A percentile compares a stretch with the other conserved stretches of the same genome.
Evolutionary conservation across 1,140 invertebrate genomes (phyloP).

Genomic region (Dinoponera quadriceps): DNA sequence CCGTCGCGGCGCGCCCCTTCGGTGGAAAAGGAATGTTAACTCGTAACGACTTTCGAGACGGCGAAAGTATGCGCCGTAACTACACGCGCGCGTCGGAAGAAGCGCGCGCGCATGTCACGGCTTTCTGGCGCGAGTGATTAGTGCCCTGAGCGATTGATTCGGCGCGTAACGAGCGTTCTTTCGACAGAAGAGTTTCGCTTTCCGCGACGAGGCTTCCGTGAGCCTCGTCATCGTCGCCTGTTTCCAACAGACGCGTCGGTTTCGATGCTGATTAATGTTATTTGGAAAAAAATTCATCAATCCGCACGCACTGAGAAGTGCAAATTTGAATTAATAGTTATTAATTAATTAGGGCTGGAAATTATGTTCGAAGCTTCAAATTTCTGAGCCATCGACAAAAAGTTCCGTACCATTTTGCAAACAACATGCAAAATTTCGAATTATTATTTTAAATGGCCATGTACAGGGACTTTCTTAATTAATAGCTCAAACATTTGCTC

Average conservation of each 20-base stretch:
- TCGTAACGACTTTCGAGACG: conserved; percentile 57
- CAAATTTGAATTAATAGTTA: no score
- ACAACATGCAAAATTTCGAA: no score
- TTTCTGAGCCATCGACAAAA: no score
- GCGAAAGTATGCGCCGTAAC: conserved; percentile 46
- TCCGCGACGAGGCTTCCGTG: background rate
- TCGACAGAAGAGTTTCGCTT: background rate
- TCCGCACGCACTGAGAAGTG: no score
- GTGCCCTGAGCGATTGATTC: conserved; percentile 36
- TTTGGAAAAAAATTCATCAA: no score
- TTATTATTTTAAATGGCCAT: no score
- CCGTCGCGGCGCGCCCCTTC: conserved; percentile 30
- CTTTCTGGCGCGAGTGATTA: conserved; percentile 29
- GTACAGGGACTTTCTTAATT: no score
- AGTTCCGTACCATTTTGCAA: no score
- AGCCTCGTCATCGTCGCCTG: background rate
- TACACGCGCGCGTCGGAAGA: conserved; percentile 1
- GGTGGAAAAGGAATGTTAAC: conserved; percentile 42
- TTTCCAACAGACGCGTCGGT: background rate
- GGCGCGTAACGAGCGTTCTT: background rate
- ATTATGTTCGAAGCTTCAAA: no score
- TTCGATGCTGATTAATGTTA: background rate
- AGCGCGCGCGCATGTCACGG: conserved; percentile 9
- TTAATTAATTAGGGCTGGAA: no score
- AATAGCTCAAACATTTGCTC: no score